These are phyloP conservation scores for Cotesia glomerata DNA, from an alignment of 1,140 invertebrate species.

Conservation along the genomic window DNA sequence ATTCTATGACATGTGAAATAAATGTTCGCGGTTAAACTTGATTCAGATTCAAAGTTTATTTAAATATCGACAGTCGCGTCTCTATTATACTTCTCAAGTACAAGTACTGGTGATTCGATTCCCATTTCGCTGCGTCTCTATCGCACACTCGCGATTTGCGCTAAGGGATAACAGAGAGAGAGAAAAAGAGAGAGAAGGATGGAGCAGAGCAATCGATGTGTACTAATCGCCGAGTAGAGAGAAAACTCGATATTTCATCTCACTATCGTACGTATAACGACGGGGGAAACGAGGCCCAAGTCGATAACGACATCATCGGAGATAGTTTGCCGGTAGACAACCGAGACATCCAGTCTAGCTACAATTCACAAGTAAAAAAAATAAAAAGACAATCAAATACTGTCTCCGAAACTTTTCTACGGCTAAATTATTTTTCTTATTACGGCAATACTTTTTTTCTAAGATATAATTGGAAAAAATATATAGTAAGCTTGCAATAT, in stretches of 20 bases:
- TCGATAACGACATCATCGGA: slow-evolving; percentile 6
- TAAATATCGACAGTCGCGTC: slow-evolving; percentile 1
- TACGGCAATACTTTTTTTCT: too few species aligned
- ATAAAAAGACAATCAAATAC: too few species aligned
- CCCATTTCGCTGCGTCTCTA: neutral
- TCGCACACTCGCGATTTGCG: too few species aligned
- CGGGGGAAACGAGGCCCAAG: slow-evolving; percentile 1
- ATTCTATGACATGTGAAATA: neutral
- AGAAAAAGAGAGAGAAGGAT: too few species aligned
- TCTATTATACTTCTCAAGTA: neutral
- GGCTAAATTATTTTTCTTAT: too few species aligned
- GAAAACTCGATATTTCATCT: slow-evolving; percentile 6
- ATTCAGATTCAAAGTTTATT: neutral
- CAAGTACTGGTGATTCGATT: neutral
- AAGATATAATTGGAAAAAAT: too few species aligned
- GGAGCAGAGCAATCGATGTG: neutral
- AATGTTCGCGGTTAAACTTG: neutral
- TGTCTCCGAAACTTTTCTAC: too few species aligned
- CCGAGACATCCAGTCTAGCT: too few species aligned
- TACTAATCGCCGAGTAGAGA: slow-evolving; percentile 1
- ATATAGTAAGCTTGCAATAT: too few species aligned
- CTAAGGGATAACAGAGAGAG: too few species aligned
- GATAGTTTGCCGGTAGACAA: neutral
- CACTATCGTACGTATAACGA: slow-evolving; percentile 3
- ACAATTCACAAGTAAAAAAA: too few species aligned